Base-by-base conservation (phyloP, 2,888 invertebrate genomes). In the Norana najaformis region DNA sequence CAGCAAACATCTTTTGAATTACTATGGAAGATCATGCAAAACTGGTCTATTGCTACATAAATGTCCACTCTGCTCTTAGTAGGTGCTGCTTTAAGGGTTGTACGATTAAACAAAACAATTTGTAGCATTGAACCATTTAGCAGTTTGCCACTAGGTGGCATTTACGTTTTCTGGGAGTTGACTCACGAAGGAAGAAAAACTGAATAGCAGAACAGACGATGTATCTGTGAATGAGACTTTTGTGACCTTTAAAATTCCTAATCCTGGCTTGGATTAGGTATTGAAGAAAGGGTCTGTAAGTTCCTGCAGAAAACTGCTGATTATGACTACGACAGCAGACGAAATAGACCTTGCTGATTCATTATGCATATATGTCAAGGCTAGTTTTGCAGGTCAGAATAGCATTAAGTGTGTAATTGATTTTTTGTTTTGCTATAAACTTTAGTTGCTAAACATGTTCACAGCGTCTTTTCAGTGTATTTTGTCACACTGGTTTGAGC, bases 231-330 rank as follows among this genome's bases (percentile, higher is more conserved):
- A n/a, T 11, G n/a, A 69, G 30, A 69, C 69, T 69, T 69, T n/a
- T 69, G 69, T 69, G 69, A 69, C 69, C 69, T 69, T 69, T 69
- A 30, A 69, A n/a, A 69, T 69, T n/a, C 69, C 69, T 69, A 69
- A 69, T n/a, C 23, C n/a, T 13, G n/a, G 30, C n/a, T 69, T 69
- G 30, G 69, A 69, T 69, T 69, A 69, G 69, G 69, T n/a, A 69
- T 69, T 69, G 69, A 69, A 69, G 30, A 69, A 69, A n/a, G 69
- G 69, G 69, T 69, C 69, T n/a, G 30, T 69, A n/a, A 69, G 69
- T 69, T n/a, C 30, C 8, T 11, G n/a, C 69, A 47, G 20, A 23
- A 47, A 3, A 23, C 47, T 1, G 47, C 23, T 20, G 47, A 47
- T 47, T 20, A 47, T 20, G 16, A 69, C 69, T 69, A 13, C n/a